Conservation (phyloP, 1,140 invertebrate genomes). For the Lutraria rhynchaena region DNA sequence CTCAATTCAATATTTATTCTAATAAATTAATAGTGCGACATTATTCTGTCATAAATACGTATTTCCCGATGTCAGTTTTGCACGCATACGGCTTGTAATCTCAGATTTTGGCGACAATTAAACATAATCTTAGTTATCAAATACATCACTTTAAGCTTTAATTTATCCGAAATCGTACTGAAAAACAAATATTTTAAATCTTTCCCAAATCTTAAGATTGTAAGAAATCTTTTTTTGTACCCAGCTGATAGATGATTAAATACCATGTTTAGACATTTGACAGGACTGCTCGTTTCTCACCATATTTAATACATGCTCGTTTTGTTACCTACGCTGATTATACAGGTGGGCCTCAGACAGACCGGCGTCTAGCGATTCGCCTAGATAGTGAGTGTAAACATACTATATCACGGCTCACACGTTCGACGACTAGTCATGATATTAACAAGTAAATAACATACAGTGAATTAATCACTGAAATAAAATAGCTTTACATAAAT, state of each 20-base stretch:
- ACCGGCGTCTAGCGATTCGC: constrained; percentile 33
- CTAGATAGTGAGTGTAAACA: constrained; percentile 51
- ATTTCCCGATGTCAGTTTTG: too few species aligned
- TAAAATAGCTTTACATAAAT: constrained; percentile 41
- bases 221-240: constrained; percentile 12
- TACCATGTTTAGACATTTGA: constrained; percentile 26
- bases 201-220: constrained; percentile 25
- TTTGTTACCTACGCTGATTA: constrained; percentile 6
- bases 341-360: constrained; percentile 52
- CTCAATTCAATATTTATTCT: too few species aligned
- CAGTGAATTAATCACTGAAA: constrained; percentile 37
- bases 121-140: too few species aligned
- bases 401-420: constrained; percentile 45
- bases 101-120: background rate
- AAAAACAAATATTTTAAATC: constrained; percentile 28
- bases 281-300: constrained; percentile 21
- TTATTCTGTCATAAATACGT: too few species aligned
- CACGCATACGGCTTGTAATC: too few species aligned
- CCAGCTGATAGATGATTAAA: constrained; percentile 31
- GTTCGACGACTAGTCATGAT: constrained; percentile 27
- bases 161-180: constrained; percentile 13
- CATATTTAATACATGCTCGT: constrained; percentile 14
- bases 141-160: background rate
- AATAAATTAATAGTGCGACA: too few species aligned
- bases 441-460: constrained; percentile 28